These are phyloP conservation scores for Rhincodon typus DNA, from an alignment of 2,797 vertebrate genomes.

Conservation along the genomic window DNA sequence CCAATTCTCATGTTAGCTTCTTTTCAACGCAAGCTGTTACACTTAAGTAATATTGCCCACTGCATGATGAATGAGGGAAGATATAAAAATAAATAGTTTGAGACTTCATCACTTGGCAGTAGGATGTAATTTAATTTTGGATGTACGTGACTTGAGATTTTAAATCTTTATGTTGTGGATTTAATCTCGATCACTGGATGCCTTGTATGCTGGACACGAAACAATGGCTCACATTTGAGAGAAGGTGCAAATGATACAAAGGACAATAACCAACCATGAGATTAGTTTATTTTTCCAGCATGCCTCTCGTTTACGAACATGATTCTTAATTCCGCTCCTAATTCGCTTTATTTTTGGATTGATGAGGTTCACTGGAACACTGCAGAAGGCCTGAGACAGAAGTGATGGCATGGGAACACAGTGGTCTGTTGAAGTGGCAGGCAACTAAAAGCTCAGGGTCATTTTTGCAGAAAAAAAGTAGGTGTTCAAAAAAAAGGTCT, in stretches of 20 bases:
- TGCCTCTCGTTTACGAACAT: background rate
- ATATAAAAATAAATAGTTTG: background rate
- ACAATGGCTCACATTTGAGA: background rate
- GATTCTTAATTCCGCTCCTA: background rate
- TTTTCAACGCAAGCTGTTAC: background rate
- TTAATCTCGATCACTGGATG: background rate
- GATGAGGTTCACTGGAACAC: too few relatives aligned
- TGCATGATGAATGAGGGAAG: background rate
- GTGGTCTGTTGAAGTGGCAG: too few relatives aligned
- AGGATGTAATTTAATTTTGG: background rate
- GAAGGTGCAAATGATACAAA: background rate
- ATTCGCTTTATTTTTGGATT: background rate
- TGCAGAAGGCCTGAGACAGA: too few relatives aligned
- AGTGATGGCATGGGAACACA: too few relatives aligned
- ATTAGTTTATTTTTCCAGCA: background rate
- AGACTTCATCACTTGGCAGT: background rate
- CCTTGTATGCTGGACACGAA: too few relatives aligned
- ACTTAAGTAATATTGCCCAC: background rate
- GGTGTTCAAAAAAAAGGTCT: too few relatives aligned
- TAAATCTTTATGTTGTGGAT: background rate
- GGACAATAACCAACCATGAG: background rate
- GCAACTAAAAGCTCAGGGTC: too few relatives aligned
- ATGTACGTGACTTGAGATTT: background rate
- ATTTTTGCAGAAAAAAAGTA: too few relatives aligned
- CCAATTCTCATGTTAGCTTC: background rate